Evolutionary conservation across 1,140 invertebrate genomes (phyloP).

Genomic region (Pogonomyrmex californicus): DNA sequence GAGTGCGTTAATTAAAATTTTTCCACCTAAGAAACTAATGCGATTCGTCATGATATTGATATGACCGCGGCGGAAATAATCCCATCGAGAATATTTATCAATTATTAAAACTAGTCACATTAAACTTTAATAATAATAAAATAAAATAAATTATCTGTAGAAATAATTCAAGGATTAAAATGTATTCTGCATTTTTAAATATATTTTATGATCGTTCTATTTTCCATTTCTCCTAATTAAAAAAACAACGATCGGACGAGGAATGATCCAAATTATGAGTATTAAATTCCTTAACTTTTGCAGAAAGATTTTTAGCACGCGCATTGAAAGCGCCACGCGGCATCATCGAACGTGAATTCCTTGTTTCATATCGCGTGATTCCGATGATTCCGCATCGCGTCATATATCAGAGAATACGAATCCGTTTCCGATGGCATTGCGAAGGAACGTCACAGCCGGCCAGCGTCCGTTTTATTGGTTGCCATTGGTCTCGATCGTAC

Average conservation of each 20-base stretch:
- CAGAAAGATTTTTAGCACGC: not conserved
- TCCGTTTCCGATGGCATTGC: constrained; percentile 40
- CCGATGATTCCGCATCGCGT: not conserved
- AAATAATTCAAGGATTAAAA: not conserved
- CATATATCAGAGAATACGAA: constrained; percentile 36
- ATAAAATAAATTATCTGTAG: not conserved
- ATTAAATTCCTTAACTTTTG: not conserved
- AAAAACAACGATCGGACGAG: not conserved
- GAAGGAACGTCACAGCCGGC: constrained; percentile 38
- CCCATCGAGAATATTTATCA: not conserved
- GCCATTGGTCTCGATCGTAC: constrained; percentile 26
- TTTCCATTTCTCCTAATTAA: not conserved
- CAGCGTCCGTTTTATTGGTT: constrained; percentile 47
- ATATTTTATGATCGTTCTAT: not conserved
- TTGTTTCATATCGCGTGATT: not conserved
- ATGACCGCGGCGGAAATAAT: not conserved
- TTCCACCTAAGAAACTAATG: not conserved
- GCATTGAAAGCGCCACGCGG: not conserved
- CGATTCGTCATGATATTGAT: not conserved
- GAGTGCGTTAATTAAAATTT: not conserved
- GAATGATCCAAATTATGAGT: not conserved
- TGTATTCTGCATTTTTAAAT: not conserved
- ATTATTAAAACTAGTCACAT: not conserved
- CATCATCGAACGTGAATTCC: not conserved
- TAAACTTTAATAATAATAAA: not conserved